Base-by-base conservation (phyloP, 1,140 invertebrate genomes). In the Centruroides sculpturatus region DNA sequence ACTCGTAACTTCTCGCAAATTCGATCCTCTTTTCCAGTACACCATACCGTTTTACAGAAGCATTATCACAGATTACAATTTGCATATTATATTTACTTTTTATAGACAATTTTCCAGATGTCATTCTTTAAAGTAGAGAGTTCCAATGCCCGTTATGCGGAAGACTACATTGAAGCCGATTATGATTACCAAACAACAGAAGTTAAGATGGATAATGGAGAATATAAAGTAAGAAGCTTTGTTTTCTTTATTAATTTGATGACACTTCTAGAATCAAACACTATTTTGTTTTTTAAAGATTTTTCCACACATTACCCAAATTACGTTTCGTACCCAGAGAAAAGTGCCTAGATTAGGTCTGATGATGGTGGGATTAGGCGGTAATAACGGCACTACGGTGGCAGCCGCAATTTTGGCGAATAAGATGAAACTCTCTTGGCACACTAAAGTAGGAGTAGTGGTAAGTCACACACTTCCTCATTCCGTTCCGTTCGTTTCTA, bases 321-420 rank as follows among this genome's bases (percentile, higher is more conserved):
- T 74, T 52, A 67, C 68, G 13, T 75, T 80, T 61, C 71, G 67
- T 35, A 93, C 88, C 1, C 75, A 77, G 59, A 74, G 82, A 1
- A 81, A 80, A 65, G 82, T 93, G 78, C 87, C 69, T 78, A 83
- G 75, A 52, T 68, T 76, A 81, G 93, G 93, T 6, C 77, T 97
- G 3, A 94, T 97, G 91, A 74, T 98, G 49, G 89, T 96, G 0
- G 94, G 93, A 1, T 90, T 90, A 86, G 93, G 93, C n/a, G 79
- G 91, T 7, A 95, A 95, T 74, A 98, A 98, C 73, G 94, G 93
- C 0, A 83, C 87, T 5, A 97, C 94, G 0, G 81, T 97, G 36
- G 91, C 90, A 0, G 93, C 89, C 10, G 87, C 89, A n/a, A 75
- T 92, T 4, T 73, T 95, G n/a, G 92, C 93, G 5, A 97, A 98